Percentiles rank a stretch among this genome's conserved stretches.
These are phyloP conservation scores for Mormyrus lacerda DNA, from an alignment of 2,113 vertebrate genomes.

Conservation along the genomic window DNA sequence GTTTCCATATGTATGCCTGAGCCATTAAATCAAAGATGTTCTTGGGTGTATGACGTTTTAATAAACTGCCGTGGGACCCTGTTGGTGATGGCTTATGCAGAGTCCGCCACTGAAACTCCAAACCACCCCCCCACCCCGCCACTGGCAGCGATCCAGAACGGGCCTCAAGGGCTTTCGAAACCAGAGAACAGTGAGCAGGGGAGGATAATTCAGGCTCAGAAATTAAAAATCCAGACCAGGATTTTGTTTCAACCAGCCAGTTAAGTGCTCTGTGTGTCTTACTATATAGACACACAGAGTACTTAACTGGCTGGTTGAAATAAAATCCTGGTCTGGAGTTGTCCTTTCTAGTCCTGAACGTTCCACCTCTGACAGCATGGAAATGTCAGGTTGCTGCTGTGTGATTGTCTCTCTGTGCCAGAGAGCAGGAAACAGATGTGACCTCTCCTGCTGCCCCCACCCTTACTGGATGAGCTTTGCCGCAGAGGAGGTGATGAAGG, in stretches of 20 bases:
- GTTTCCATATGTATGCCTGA: neutral
- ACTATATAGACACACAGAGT: neutral
- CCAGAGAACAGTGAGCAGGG: neutral
- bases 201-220: neutral
- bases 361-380: too few relatives aligned
- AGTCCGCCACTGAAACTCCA: constrained; percentile 40
- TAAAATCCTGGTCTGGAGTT: too few relatives aligned
- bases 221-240: neutral
- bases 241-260: neutral
- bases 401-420: constrained; percentile 14
- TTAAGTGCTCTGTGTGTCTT: neutral
- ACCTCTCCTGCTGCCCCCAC: constrained; percentile 2
- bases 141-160: constrained; percentile 22
- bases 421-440: constrained; percentile 31
- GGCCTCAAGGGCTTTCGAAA: constrained; percentile 22
- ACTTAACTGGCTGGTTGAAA: neutral
- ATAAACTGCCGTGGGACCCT: constrained; percentile 30
- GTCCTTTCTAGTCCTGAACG: too few relatives aligned
- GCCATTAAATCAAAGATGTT: constrained; percentile 28
- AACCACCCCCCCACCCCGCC: neutral
- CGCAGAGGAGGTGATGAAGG: neutral
- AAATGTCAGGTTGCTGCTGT: neutral
- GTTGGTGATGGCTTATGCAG: constrained; percentile 48
- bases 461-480: constrained; percentile 8
- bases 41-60: constrained; percentile 32